phyloP scores from a whole-genome alignment of 2,888 invertebrate genomes.

The Parnassius mnemosyne region DNA sequence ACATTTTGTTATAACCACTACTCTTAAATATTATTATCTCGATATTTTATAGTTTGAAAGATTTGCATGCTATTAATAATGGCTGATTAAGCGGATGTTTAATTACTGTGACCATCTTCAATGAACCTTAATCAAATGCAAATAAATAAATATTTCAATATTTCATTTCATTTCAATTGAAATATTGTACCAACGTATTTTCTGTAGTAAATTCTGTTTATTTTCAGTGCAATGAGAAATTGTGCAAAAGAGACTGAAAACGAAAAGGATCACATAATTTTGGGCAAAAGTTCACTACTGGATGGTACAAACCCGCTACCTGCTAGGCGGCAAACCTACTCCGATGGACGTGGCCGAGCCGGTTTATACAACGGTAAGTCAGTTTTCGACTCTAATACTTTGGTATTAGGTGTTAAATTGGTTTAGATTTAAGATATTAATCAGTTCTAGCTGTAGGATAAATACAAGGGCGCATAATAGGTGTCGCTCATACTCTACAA shows the following conservation, averaged over 20 bases:
- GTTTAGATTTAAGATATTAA: background rate
- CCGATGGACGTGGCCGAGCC: constrained; percentile 63
- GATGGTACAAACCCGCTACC: constrained; percentile 84
- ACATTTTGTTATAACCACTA: no score
- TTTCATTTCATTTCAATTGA: no score
- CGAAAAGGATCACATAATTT: constrained; percentile 79
- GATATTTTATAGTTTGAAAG: no score
- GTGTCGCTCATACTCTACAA: no score
- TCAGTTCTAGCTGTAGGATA: background rate
- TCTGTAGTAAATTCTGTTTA: background rate
- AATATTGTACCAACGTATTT: no score
- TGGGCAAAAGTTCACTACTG: constrained; percentile 74
- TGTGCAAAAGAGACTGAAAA: constrained; percentile 80
- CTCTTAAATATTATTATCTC: no score
- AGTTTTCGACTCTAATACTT: background rate
- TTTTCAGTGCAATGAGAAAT: constrained; percentile 84
- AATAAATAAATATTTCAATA: no score
- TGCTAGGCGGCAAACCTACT: constrained; percentile 81
- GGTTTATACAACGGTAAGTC: constrained; percentile 66
- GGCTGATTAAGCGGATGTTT: no score
- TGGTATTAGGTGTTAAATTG: background rate
- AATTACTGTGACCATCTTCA: no score
- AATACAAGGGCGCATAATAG: no score
- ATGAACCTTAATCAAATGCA: no score
- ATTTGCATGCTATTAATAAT: no score